These are phyloP conservation scores for Altica lythri DNA, from an alignment of 2,888 invertebrate genomes.

Conservation along the genomic window DNA sequence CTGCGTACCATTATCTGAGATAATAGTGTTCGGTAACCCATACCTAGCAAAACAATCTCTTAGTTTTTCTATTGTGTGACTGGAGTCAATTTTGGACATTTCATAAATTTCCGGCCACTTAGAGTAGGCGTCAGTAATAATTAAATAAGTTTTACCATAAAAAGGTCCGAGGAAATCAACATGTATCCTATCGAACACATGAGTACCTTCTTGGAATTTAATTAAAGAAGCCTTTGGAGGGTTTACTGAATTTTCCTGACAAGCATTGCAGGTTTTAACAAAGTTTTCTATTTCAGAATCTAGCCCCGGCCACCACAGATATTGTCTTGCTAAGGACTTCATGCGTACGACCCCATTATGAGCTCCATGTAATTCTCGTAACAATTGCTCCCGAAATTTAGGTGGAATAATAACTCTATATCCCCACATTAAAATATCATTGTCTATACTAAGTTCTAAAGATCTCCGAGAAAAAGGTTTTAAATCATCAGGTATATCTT, in stretches of 20 bases:
- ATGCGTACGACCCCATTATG: slow-evolving; percentile 37
- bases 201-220: slow-evolving; percentile 23
- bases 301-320: slow-evolving; percentile 41
- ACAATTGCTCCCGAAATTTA: slow-evolving; percentile 25
- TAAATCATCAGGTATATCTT: slow-evolving; percentile 3
- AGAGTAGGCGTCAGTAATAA: slow-evolving; percentile 33
- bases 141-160: slow-evolving; percentile 23
- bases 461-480: slow-evolving; percentile 16
- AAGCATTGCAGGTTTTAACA: slow-evolving; percentile 37
- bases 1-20: slow-evolving; percentile 41
- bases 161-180: slow-evolving; percentile 37
- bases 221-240: slow-evolving; percentile 29
- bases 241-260: slow-evolving; percentile 20
- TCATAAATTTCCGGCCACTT: slow-evolving; percentile 36
- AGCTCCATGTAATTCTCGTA: slow-evolving; percentile 30
- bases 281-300: slow-evolving; percentile 42
- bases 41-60: too few relatives aligned
- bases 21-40: slow-evolving; percentile 32
- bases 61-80: slow-evolving; percentile 4
- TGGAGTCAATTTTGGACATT: slow-evolving; percentile 12
- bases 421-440: slow-evolving; percentile 32
- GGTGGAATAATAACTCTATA: slow-evolving; percentile 22
- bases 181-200: slow-evolving; percentile 29
- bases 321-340: slow-evolving; percentile 39
- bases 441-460: slow-evolving; percentile 29